Evolutionary conservation across 2,888 invertebrate genomes (phyloP).

Genomic region (Stratiomys singularior): DNA sequence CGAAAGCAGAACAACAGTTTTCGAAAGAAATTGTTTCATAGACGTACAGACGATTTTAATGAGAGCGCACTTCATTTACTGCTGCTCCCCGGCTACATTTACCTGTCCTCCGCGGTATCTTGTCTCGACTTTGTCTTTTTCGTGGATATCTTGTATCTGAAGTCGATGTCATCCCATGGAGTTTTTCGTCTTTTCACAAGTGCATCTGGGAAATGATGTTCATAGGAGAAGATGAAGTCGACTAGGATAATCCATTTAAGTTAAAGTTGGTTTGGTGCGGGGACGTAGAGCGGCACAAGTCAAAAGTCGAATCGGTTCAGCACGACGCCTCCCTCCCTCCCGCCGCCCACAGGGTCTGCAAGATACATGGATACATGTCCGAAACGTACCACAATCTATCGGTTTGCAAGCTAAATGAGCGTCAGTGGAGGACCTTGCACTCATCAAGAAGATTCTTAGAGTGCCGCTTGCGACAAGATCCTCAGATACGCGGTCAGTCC

Average conservation of each 20-base stretch:
- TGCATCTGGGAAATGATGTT: slow-evolving; percentile 16
- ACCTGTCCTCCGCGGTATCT: not conserved
- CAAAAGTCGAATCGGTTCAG: too few relatives aligned
- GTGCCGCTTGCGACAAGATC: too few relatives aligned
- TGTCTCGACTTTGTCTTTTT: slow-evolving; percentile 26
- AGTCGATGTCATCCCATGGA: slow-evolving; percentile 12
- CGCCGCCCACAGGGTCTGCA: not conserved
- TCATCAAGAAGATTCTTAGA: too few relatives aligned
- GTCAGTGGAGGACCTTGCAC: too few relatives aligned
- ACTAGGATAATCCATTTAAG: too few relatives aligned
- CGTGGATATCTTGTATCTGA: not conserved
- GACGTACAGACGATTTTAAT: slow-evolving; percentile 40
- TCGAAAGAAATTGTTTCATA: slow-evolving; percentile 26
- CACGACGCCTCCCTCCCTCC: too few relatives aligned
- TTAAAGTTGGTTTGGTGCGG: too few relatives aligned
- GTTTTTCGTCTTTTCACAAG: not conserved
- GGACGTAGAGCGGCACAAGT: too few relatives aligned
- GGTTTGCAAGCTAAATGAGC: too few relatives aligned
- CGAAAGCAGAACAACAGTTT: not conserved
- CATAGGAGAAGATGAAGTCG: too few relatives aligned
- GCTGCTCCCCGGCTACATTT: not conserved
- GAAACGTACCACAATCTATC: too few relatives aligned
- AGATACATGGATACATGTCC: not conserved
- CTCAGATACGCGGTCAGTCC: not conserved
- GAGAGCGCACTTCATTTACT: slow-evolving; percentile 33